phyloP scores from a whole-genome alignment of 2,797 vertebrate genomes.

The Acipenser ruthenus region DNA sequence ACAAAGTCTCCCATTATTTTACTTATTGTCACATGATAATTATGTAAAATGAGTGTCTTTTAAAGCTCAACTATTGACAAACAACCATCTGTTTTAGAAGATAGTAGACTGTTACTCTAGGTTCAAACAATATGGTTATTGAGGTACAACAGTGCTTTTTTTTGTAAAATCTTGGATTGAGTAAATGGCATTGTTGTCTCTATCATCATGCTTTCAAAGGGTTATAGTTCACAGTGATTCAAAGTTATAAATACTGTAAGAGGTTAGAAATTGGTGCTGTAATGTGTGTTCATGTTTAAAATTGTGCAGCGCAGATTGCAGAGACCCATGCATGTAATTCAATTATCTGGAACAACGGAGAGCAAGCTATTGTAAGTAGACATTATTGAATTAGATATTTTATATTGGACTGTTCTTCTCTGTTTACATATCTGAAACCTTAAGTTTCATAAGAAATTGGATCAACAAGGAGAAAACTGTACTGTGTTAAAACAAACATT shows the following conservation, averaged over 20 bases:
- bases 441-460: no score
- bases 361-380: constrained; percentile 42
- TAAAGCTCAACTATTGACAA: constrained; percentile 5
- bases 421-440: no score
- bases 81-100: constrained; percentile 11
- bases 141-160: constrained; percentile 34
- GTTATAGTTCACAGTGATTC: constrained; percentile 60
- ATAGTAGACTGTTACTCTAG: neutral
- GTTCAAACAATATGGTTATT: constrained; percentile 44
- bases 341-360: constrained; percentile 28
- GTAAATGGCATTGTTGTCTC: constrained; percentile 36
- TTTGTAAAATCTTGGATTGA: constrained; percentile 23
- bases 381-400: no score
- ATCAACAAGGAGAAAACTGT: no score
- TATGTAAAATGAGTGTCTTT: constrained; percentile 11
- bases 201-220: constrained; percentile 45
- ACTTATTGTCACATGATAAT: constrained; percentile 17
- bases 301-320: constrained; percentile 21
- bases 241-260: constrained; percentile 57
- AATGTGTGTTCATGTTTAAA: constrained; percentile 32
- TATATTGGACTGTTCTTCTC: no score
- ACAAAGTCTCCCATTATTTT: neutral
- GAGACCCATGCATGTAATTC: constrained; percentile 20
- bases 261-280: constrained; percentile 33
- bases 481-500: no score